A percentile compares a stretch with the other conserved stretches of the same genome.
Evolutionary conservation across 2,888 invertebrate species (phyloP).

Genomic region (Melanotus villosus): DNA sequence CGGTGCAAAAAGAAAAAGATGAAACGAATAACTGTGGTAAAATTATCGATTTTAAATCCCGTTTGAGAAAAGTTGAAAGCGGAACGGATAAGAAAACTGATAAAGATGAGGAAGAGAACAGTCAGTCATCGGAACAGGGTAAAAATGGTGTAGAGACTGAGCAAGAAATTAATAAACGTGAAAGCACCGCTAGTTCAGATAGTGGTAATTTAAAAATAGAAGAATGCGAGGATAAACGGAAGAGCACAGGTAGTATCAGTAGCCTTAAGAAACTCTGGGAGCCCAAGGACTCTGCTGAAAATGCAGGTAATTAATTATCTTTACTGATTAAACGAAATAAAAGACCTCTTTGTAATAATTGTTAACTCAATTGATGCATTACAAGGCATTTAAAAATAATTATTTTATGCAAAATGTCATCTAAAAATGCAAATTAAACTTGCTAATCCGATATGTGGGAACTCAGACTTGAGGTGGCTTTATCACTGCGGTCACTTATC

Average conservation of each 20-base stretch:
- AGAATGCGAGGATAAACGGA: conserved; percentile 87
- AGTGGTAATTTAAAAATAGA: conserved; percentile 68
- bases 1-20: conserved; percentile 70
- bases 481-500: too few relatives aligned
- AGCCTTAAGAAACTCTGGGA: conserved; percentile 95
- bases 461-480: too few relatives aligned
- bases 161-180: conserved; percentile 66
- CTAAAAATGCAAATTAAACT: too few relatives aligned
- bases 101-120: conserved; percentile 57
- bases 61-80: conserved; percentile 85
- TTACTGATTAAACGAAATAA: not conserved
- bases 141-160: conserved; percentile 57
- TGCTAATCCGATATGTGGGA: too few relatives aligned
- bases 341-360: too few relatives aligned
- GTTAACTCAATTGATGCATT: too few relatives aligned
- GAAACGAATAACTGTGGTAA: conserved; percentile 71
- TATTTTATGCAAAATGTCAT: too few relatives aligned
- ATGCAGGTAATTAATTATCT: conserved; percentile 48
- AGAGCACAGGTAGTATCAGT: conserved; percentile 93
- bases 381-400: too few relatives aligned
- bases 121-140: conserved; percentile 49
- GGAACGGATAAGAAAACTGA: conserved; percentile 65
- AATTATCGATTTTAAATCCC: conserved; percentile 88
- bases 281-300: conserved; percentile 76
- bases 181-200: conserved; percentile 68